Percentiles rank a stretch among this genome's conserved stretches.
These are phyloP conservation scores for Halictus ligatus DNA, from an alignment of 2,888 invertebrate genomes.

Conservation along the genomic window DNA sequence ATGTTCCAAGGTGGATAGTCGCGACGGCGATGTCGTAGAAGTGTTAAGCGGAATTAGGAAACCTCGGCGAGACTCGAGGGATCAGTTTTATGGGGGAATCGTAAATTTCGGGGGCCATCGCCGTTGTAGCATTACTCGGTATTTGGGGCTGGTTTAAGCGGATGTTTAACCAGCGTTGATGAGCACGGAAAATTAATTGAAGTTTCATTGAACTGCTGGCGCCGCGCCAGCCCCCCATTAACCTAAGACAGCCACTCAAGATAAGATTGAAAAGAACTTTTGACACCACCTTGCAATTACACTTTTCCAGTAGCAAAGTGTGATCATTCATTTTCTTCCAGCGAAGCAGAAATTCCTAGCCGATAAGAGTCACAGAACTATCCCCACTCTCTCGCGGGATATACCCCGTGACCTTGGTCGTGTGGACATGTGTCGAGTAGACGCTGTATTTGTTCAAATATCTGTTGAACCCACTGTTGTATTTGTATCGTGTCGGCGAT, in stretches of 20 bases:
- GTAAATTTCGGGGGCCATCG: conserved; percentile 24
- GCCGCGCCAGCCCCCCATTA: not conserved
- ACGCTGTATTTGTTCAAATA: too few relatives aligned
- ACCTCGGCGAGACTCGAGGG: conserved; percentile 29
- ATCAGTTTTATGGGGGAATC: conserved; percentile 42
- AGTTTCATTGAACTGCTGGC: conserved; percentile 8
- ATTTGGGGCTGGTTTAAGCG: not conserved
- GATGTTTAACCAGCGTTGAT: conserved; percentile 14
- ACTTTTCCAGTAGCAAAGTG: too few relatives aligned
- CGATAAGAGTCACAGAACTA: too few relatives aligned
- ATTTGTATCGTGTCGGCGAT: too few relatives aligned
- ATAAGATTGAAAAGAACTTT: not conserved
- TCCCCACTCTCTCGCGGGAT: too few relatives aligned
- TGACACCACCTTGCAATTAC: not conserved
- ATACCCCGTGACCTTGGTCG: too few relatives aligned
- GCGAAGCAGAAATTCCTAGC: too few relatives aligned
- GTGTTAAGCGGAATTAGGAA: conserved; percentile 54
- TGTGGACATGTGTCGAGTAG: too few relatives aligned
- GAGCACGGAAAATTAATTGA: conserved; percentile 8
- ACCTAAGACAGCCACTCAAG: not conserved
- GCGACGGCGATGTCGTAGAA: conserved; percentile 22
- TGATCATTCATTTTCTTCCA: too few relatives aligned
- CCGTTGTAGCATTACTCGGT: not conserved
- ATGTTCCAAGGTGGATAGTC: conserved; percentile 29
- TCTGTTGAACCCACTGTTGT: too few relatives aligned